Base-by-base conservation (phyloP, 2,113 vertebrate species). In the Gopherus flavomarginatus region DNA sequence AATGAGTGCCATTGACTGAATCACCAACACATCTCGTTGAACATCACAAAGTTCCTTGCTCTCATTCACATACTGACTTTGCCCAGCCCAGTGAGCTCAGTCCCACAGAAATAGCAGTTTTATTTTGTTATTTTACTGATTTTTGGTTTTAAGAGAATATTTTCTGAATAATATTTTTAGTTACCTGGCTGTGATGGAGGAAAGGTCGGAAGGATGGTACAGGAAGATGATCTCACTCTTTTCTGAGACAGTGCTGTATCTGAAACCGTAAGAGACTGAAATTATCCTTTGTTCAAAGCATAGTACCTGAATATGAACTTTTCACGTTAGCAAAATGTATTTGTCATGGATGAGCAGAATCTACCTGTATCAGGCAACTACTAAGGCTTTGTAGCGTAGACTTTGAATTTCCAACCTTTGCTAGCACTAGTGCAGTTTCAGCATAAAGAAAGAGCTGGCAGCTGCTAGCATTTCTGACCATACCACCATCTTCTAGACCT, bases 171-270 rank as follows among this genome's bases (percentile, higher is more conserved):
- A 44, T 50, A 81, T 78, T 53, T 94, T 95, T 17, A 81, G 62
- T 98, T 97, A 98, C 98, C 97, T 98, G 96, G 79, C 22, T 97
- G 96, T 4, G 93, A 95, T 12, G 96, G 97, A 56, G 97, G 98
- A 21, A 98, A 98, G 14, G 86, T 87, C 38, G 97, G 97, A 87
- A 97, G 56, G 21, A 96, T 59, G 22, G 87, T 97, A 94, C 98
- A 98, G 56, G 97, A 98, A 56, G 96, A 98, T 1, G 97, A 97
- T 85, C 98, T 97, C 53, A 92, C 93, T 90, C 92, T 93, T 89
- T 97, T 98, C 62, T 95, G 97, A 80, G 85, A 10, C 0, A 92
- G 47, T 26, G 24, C 1, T 54, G 50, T 87, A 85, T 82, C 97
- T 98, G 92, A 93, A 98, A 98, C 91, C 19, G 81, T 62, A 90